Evolutionary conservation across 2,113 vertebrate species (phyloP).

Genomic region (Vulpes ferrilata): DNA sequence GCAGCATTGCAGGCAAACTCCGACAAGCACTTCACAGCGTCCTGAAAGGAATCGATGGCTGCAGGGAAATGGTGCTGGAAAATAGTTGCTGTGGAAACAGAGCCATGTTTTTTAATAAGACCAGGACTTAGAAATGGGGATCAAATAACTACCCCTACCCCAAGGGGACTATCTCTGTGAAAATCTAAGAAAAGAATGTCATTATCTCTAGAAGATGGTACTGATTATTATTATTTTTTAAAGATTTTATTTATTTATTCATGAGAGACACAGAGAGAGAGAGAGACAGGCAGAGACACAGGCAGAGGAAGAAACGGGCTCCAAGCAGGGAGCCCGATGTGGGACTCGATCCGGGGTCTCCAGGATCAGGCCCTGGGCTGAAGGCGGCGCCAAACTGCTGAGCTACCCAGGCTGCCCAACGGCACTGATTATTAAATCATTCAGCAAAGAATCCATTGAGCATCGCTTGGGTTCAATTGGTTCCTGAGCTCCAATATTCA

Average conservation of each 20-base stretch:
- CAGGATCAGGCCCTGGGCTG: too few relatives aligned
- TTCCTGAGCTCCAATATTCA: not conserved
- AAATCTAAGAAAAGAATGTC: not conserved
- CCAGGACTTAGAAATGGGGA: not conserved
- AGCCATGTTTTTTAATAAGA: conserved; percentile 6
- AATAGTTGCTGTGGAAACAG: conserved; percentile 91
- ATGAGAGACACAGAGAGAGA: too few relatives aligned
- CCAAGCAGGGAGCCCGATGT: too few relatives aligned
- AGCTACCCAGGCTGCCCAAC: too few relatives aligned
- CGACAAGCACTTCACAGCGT: conserved; percentile 97
- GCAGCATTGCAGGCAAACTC: conserved; percentile 98
- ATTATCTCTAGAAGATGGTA: not conserved
- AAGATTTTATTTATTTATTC: too few relatives aligned
- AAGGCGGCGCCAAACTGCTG: too few relatives aligned
- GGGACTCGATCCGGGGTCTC: too few relatives aligned
- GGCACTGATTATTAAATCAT: not conserved
- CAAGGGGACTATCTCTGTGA: not conserved
- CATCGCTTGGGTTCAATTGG: not conserved
- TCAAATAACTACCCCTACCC: not conserved
- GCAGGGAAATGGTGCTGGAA: conserved; percentile 97
- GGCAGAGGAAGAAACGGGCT: too few relatives aligned
- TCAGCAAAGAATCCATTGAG: not conserved
- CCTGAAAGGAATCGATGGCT: conserved; percentile 98
- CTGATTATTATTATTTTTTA: too few relatives aligned
- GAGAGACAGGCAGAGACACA: too few relatives aligned